Evolutionary conservation across 2,113 vertebrate species (phyloP).

Genomic region (Sarotherodon lohbergeri): DNA sequence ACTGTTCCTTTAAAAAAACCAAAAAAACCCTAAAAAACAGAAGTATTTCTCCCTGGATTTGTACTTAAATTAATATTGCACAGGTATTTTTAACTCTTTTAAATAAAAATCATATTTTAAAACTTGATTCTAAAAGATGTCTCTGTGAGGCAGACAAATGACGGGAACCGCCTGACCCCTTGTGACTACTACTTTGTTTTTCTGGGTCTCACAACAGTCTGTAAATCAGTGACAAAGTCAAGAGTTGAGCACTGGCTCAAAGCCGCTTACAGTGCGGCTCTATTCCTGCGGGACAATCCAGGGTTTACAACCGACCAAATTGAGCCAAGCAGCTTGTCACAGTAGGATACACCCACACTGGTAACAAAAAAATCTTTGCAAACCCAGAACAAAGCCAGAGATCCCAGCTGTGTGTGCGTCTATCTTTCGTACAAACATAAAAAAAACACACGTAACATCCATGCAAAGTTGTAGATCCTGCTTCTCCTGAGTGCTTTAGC

Average conservation of each 20-base stretch:
- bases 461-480: conserved; percentile 31
- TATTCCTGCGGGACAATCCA: conserved; percentile 56
- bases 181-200: conserved; percentile 45
- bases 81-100: background rate
- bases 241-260: conserved; percentile 31
- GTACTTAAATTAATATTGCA: background rate
- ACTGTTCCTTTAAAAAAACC: background rate
- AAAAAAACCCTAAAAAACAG: background rate
- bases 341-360: conserved; percentile 74
- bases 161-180: conserved; percentile 3
- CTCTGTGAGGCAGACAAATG: background rate
- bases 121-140: background rate
- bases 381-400: conserved; percentile 72
- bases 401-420: conserved; percentile 63
- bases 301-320: conserved; percentile 57
- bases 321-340: conserved; percentile 68
- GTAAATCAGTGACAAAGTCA: conserved; percentile 57
- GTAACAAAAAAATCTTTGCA: conserved; percentile 65
- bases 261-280: conserved; percentile 42
- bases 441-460: conserved; percentile 18
- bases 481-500: background rate
- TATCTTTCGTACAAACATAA: conserved; percentile 44
- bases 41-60: background rate
- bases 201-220: conserved; percentile 21
- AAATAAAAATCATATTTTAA: background rate